Percentiles rank a stretch among this genome's conserved stretches.
Conservation (phyloP, 2,888 invertebrate genomes). For the Nemurella pictetii region DNA sequence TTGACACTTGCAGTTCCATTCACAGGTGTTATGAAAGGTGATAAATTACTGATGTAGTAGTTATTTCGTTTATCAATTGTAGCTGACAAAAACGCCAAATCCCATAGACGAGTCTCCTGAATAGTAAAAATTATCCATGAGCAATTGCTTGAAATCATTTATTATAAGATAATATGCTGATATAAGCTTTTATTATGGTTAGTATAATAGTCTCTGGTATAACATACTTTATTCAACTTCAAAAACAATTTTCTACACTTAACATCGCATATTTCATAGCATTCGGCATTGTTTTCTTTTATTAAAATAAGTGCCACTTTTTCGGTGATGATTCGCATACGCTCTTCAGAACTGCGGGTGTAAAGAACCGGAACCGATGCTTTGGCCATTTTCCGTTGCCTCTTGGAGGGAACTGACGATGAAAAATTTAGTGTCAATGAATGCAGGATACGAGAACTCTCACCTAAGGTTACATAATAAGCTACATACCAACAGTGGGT, state of each 20-base stretch:
- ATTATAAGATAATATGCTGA: no score
- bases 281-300: conserved; percentile 45
- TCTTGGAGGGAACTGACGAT: not conserved
- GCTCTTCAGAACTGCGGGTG: conserved; percentile 50
- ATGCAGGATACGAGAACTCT: no score
- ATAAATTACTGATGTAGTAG: conserved; percentile 47
- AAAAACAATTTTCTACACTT: not conserved
- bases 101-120: conserved; percentile 49
- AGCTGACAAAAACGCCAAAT: conserved; percentile 45
- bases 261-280: conserved; percentile 15
- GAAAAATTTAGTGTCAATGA: not conserved
- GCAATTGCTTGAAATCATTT: no score
- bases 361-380: conserved; percentile 49
- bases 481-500: not conserved
- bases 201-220: no score
- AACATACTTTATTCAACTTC: not conserved
- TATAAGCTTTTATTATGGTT: no score
- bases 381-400: not conserved
- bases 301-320: conserved; percentile 54
- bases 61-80: conserved; percentile 38
- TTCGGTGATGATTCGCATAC: conserved; percentile 53
- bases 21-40: conserved; percentile 42
- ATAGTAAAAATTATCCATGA: conserved; percentile 24
- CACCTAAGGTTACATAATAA: no score
- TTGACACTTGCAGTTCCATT: conserved; percentile 37